These are phyloP conservation scores for Mantis religiosa DNA, from an alignment of 2,888 invertebrate genomes.

Conservation along the genomic window DNA sequence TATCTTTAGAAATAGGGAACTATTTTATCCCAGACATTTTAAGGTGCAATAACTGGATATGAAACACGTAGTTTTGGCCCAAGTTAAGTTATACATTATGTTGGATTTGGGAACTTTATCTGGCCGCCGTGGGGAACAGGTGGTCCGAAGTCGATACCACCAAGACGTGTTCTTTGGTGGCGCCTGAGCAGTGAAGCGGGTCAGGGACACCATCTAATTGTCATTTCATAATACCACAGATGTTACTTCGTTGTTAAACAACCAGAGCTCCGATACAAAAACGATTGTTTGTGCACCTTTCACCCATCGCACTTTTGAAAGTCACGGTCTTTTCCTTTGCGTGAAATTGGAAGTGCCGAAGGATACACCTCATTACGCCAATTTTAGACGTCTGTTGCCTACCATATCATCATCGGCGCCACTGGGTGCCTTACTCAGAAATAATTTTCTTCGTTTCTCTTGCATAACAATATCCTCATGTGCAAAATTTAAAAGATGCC, in stretches of 20 bases:
- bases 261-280: neutral
- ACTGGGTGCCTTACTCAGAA: neutral
- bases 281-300: neutral
- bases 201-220: neutral
- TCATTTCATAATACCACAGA: neutral
- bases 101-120: neutral
- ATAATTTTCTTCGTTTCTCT: neutral
- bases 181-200: neutral
- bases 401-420: too few relatives aligned
- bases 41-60: too few relatives aligned
- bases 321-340: neutral
- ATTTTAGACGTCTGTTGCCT: neutral
- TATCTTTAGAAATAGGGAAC: too few relatives aligned
- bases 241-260: neutral
- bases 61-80: too few relatives aligned
- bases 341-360: neutral
- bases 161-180: neutral
- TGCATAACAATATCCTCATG: too few relatives aligned
- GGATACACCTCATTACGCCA: neutral
- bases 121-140: neutral
- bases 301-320: neutral
- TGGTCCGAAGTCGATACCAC: neutral
- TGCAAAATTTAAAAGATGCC: too few relatives aligned
- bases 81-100: too few relatives aligned
- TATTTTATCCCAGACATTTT: too few relatives aligned